These are phyloP conservation scores for Synergus umbraculus DNA, from an alignment of 2,888 invertebrate genomes.

Conservation along the genomic window DNA sequence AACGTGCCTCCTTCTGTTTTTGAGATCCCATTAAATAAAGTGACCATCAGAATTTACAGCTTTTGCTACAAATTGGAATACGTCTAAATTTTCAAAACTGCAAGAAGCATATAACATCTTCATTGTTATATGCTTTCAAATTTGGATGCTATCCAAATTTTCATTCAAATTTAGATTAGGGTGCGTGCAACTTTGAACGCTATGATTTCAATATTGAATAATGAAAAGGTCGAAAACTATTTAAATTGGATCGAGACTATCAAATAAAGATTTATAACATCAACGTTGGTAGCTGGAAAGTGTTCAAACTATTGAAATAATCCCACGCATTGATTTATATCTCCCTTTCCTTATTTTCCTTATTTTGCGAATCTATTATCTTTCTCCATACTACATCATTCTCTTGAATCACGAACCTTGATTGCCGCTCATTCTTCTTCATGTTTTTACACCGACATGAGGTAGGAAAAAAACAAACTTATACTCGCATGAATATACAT, in stretches of 20 bases:
- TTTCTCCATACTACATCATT: constrained; percentile 7
- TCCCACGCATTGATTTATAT: constrained; percentile 34
- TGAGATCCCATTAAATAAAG: not conserved
- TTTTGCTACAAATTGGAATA: not conserved
- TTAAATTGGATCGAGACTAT: not conserved
- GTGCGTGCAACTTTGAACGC: no score
- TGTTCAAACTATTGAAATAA: not conserved
- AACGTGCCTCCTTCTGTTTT: constrained; percentile 36
- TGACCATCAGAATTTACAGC: not conserved
- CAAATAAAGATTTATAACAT: constrained; percentile 11
- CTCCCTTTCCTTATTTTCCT: constrained; percentile 29
- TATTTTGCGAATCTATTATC: constrained; percentile 21
- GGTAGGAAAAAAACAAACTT: constrained; percentile 26
- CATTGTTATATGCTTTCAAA: not conserved
- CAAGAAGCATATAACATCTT: not conserved
- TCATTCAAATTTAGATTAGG: not conserved
- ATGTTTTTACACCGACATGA: constrained; percentile 48
- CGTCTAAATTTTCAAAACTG: not conserved
- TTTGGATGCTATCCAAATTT: not conserved
- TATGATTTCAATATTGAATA: not conserved
- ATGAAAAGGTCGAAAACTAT: not conserved
- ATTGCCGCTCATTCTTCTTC: constrained; percentile 37
- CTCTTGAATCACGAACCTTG: constrained; percentile 37
- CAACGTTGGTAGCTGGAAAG: not conserved
- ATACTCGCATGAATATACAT: constrained; percentile 60